Conservation (phyloP, 2,797 vertebrate genomes). For the Melanotaenia maccullochi region DNA sequence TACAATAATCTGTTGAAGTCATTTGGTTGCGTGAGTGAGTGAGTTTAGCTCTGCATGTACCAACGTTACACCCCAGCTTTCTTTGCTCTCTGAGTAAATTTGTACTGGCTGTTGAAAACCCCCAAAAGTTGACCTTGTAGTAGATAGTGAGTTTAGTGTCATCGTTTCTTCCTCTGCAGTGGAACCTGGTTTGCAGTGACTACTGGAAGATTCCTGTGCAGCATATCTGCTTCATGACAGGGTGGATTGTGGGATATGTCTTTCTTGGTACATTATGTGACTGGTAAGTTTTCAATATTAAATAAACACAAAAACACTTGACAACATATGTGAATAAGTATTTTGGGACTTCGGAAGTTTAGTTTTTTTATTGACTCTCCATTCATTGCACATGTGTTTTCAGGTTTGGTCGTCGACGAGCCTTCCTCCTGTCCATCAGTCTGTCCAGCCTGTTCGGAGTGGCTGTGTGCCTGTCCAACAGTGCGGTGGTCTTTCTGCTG, state of each 20-base stretch:
- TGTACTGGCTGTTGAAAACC: neutral
- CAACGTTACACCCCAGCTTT: neutral
- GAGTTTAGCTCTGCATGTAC: neutral
- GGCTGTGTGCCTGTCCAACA: conserved; percentile 80
- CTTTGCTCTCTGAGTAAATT: neutral
- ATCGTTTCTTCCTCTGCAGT: conserved; percentile 74
- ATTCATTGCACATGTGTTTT: neutral
- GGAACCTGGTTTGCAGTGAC: conserved; percentile 87
- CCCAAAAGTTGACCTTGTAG: neutral
- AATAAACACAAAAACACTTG: neutral
- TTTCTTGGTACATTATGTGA: conserved; percentile 86
- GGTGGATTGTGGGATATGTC: conserved; percentile 88
- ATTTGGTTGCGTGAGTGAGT: too few species aligned
- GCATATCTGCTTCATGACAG: conserved; percentile 86
- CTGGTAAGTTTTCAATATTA: conserved; percentile 75
- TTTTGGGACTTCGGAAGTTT: neutral
- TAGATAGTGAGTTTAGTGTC: conserved; percentile 1
- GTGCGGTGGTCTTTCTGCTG: conserved; percentile 79
- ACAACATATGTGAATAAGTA: neutral
- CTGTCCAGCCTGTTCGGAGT: conserved; percentile 84
- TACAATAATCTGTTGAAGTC: too few species aligned
- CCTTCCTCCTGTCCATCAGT: conserved; percentile 82
- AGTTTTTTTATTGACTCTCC: neutral
- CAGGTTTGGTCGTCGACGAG: conserved; percentile 86
- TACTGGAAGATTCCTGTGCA: conserved; percentile 90